Percentiles rank a stretch among this genome's conserved stretches.
These are phyloP conservation scores for Lontra canadensis DNA, from an alignment of 2,113 vertebrate genomes.

Conservation along the genomic window DNA sequence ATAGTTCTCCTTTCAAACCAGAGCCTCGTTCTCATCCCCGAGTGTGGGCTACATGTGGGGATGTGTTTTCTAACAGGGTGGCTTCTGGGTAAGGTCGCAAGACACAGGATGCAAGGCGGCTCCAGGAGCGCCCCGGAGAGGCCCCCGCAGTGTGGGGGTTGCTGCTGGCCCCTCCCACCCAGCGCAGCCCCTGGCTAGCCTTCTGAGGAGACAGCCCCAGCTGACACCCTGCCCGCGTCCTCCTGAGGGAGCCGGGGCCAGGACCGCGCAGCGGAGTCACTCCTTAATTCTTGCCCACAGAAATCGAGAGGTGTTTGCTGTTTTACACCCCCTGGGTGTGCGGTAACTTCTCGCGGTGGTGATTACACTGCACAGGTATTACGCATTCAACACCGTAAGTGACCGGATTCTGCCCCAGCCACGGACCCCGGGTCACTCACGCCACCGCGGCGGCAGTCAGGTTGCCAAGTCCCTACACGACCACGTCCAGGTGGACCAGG, in stretches of 20 bases:
- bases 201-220: background rate
- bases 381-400: background rate
- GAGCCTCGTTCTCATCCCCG: background rate
- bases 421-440: fast-evolving
- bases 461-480: background rate
- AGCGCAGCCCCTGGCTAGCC: background rate
- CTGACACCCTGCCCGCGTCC: fast-evolving
- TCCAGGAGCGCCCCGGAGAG: background rate
- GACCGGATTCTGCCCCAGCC: background rate
- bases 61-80: background rate
- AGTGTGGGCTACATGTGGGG: background rate
- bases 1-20: background rate
- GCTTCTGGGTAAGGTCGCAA: background rate
- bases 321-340: too few species aligned
- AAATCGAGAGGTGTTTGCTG: background rate
- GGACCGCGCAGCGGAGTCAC: background rate
- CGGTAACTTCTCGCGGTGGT: background rate
- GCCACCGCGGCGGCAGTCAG: fast-evolving
- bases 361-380: background rate
- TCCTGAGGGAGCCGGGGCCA: background rate
- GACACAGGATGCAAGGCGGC: background rate
- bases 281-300: background rate
- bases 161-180: background rate
- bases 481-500: background rate
- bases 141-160: too few species aligned